Percentiles rank a stretch among this genome's conserved stretches.
Conservation (phyloP, 37 sponge, comb jelly and placozoan genomes). For the Lycopodina hypogea region DNA sequence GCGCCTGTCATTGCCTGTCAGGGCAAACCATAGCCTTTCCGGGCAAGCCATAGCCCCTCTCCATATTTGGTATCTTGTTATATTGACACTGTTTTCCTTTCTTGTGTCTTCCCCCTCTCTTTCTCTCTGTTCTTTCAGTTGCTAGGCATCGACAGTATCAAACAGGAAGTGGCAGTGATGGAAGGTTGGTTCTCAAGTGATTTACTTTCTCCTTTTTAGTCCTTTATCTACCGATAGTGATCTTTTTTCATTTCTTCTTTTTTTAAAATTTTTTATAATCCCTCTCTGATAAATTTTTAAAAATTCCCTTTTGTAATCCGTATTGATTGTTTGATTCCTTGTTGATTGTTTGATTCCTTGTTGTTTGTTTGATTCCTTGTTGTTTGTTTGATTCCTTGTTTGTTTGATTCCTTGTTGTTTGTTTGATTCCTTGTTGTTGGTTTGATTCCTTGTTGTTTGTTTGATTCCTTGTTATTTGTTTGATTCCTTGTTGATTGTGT, state of each 20-base stretch:
- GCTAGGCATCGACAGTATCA: slow-evolving; percentile 5
- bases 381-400: neutral
- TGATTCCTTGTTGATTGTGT: neutral
- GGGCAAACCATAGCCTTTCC: too few relatives aligned
- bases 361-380: neutral
- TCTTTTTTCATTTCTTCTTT: neutral
- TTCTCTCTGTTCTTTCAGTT: too few relatives aligned
- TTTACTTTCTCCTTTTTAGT: neutral
- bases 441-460: too few relatives aligned
- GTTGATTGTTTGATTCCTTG: neutral
- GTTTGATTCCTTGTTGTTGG: neutral
- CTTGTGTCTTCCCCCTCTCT: too few relatives aligned
- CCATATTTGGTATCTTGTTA: too few relatives aligned
- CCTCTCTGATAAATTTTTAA: too few relatives aligned
- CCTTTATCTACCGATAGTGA: neutral
- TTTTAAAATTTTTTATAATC: neutral
- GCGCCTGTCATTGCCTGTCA: too few relatives aligned
- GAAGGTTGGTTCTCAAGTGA: slow-evolving; percentile 23
- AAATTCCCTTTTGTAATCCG: neutral
- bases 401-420: neutral
- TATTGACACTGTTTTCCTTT: too few relatives aligned
- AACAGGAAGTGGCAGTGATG: slow-evolving; percentile 13
- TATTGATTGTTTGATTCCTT: neutral
- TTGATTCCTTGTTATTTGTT: neutral
- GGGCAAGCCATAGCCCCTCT: too few relatives aligned